These are phyloP conservation scores for Strongylocentrotus purpuratus DNA, from an alignment of 35 echinoderm and acorn worm genomes.

Conservation along the genomic window DNA sequence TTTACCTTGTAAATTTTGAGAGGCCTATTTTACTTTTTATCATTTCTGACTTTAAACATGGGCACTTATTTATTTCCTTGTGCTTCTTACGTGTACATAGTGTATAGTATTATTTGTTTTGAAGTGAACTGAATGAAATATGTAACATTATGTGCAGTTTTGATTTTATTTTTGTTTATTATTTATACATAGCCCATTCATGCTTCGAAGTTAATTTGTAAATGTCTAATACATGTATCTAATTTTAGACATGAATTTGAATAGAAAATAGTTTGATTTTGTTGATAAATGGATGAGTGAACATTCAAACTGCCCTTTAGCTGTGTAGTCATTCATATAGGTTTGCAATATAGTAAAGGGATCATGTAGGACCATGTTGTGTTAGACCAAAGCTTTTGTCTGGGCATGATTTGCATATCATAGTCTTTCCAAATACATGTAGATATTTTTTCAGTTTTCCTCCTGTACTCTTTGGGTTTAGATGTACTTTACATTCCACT, in stretches of 20 bases:
- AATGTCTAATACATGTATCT: background rate
- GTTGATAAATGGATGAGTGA: background rate
- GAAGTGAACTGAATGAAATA: background rate
- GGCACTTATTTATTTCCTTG: background rate
- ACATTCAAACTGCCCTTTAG: background rate
- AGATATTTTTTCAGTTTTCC: background rate
- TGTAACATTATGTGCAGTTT: background rate
- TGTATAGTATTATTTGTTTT: background rate
- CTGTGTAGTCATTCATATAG: background rate
- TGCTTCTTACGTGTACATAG: background rate
- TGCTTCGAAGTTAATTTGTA: background rate
- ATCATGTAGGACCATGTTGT: background rate
- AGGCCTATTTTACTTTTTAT: background rate
- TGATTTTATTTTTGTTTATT: background rate
- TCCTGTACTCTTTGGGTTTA: background rate
- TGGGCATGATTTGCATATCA: no score
- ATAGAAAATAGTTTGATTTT: background rate
- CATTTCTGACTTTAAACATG: background rate
- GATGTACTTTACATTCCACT: background rate
- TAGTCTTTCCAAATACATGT: background rate
- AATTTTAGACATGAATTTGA: background rate
- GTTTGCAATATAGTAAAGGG: background rate
- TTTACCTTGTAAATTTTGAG: background rate
- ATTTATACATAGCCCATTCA: constrained; percentile 13
- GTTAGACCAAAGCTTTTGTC: no score